These are phyloP conservation scores for Actinopyga echinites DNA, from an alignment of 53 echinoderm and acorn worm genomes.

Conservation along the genomic window DNA sequence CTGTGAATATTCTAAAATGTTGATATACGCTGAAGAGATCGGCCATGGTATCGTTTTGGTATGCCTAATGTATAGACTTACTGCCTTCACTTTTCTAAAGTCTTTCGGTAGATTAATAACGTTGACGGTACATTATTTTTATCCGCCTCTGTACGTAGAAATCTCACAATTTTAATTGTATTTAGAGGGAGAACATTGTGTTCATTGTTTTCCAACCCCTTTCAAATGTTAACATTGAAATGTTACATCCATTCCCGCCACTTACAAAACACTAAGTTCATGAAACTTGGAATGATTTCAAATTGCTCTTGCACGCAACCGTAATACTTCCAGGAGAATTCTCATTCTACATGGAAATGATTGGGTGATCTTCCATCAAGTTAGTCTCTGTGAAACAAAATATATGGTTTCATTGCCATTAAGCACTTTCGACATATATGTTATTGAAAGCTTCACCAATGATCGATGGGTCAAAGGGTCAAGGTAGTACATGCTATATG, in stretches of 20 bases:
- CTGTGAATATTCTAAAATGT: background rate
- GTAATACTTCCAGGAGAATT: too few relatives aligned
- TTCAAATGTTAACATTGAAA: slow-evolving; percentile 10
- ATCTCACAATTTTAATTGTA: background rate
- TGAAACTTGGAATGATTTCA: too few relatives aligned
- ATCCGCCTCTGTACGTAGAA: background rate
- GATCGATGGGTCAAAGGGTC: too few relatives aligned
- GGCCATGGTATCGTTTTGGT: slow-evolving; percentile 4
- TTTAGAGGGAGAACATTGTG: background rate
- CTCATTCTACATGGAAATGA: too few relatives aligned
- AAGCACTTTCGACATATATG: too few relatives aligned
- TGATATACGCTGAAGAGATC: background rate
- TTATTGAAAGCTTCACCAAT: too few relatives aligned
- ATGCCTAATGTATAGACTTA: background rate
- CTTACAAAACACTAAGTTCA: too few relatives aligned
- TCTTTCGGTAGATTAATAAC: background rate
- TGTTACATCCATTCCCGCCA: too few relatives aligned
- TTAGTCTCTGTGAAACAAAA: too few relatives aligned
- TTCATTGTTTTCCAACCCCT: background rate
- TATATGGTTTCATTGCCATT: too few relatives aligned
- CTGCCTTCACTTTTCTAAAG: background rate
- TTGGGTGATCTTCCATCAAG: too few relatives aligned
- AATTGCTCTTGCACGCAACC: slow-evolving; percentile 9
- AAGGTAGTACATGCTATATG: too few relatives aligned
- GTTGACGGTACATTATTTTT: background rate